Evolutionary conservation across 2,113 vertebrate genomes (phyloP).

Genomic region (Phrynocephalus versicolor): DNA sequence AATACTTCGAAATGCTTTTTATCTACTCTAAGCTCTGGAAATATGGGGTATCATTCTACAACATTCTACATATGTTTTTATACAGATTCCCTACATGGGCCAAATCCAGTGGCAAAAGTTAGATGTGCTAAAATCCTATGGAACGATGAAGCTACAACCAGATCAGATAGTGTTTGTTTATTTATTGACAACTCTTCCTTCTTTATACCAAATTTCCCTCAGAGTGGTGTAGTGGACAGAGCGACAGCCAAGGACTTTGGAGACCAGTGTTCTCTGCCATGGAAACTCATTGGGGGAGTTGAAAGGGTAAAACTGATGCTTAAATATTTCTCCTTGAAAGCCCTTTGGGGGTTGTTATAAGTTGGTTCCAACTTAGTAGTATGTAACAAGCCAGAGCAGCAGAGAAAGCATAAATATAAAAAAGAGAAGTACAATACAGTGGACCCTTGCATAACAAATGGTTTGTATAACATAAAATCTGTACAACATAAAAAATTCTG

Average conservation of each 20-base stretch:
- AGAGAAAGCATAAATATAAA: background rate
- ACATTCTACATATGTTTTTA: background rate
- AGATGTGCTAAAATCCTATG: background rate
- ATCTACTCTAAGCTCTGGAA: background rate
- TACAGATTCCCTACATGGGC: background rate
- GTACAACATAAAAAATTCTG: too few species aligned
- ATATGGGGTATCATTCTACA: background rate
- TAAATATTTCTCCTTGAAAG: too few species aligned
- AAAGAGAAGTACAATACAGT: background rate
- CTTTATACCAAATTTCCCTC: background rate
- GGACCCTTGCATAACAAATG: too few species aligned
- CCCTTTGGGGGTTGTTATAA: too few species aligned
- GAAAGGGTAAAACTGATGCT: too few species aligned
- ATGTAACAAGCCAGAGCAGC: too few species aligned
- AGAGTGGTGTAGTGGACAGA: background rate
- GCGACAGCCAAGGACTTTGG: too few species aligned
- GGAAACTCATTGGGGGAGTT: too few species aligned
- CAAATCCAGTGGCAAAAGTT: background rate
- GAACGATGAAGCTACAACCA: background rate
- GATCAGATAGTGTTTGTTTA: background rate
- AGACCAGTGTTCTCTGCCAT: too few species aligned
- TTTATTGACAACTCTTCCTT: background rate
- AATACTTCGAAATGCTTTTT: background rate
- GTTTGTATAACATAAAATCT: too few species aligned
- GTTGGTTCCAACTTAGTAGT: too few species aligned